Percentiles rank a stretch among this genome's conserved stretches.
phyloP scores from a whole-genome alignment of 2,113 vertebrate species.

The Hemibagrus wyckioides region DNA sequence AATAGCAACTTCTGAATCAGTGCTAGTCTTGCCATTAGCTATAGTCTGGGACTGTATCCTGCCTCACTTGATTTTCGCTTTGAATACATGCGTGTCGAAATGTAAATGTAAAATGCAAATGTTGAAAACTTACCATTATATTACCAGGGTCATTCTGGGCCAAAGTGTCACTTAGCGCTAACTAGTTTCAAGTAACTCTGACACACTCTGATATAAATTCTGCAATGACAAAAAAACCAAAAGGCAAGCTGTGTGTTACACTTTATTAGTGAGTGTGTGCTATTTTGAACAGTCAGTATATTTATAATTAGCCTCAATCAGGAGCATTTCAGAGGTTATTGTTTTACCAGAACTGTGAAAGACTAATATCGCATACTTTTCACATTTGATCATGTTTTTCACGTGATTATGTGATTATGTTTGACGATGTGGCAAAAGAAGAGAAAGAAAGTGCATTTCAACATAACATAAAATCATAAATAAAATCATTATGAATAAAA shows the following conservation, averaged over 20 bases:
- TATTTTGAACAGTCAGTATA: not conserved
- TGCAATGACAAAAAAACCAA: not conserved
- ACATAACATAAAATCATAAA: not conserved
- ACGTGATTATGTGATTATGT: not conserved
- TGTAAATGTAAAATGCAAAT: slow-evolving; percentile 10
- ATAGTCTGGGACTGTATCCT: not conserved
- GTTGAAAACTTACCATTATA: not conserved
- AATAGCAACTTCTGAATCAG: not conserved
- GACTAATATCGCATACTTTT: not conserved
- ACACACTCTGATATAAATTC: not conserved
- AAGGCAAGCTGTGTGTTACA: not conserved
- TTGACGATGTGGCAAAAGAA: not conserved
- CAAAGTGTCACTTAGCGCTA: not conserved
- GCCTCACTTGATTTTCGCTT: not conserved
- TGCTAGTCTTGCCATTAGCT: not conserved
- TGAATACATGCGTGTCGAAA: not conserved
- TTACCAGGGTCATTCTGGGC: not conserved
- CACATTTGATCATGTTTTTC: not conserved
- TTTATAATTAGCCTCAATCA: not conserved
- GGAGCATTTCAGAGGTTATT: not conserved
- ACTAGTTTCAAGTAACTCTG: not conserved
- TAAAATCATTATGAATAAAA: too few relatives aligned
- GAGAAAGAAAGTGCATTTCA: not conserved
- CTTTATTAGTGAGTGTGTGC: not conserved
- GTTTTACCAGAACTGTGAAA: not conserved